Evolutionary conservation across 1,140 invertebrate genomes (phyloP), one percentile per base, ranked within the genome.

Genomic region (Diprion similis): DNA sequence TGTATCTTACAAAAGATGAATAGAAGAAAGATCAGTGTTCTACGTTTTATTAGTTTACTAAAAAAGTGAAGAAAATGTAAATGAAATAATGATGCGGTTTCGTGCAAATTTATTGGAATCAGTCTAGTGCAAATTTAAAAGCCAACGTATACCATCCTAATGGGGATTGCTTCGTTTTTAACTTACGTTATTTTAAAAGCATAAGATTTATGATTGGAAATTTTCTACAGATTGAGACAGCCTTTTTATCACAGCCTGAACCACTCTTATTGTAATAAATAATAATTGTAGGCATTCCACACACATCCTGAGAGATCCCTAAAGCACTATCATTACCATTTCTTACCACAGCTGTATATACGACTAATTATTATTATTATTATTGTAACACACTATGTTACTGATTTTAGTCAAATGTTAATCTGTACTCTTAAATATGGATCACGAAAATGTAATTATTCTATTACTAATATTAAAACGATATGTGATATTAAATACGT

Each of bases 341-440:
- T 59, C 9, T 59, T 59, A 59, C 51, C 51, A 59, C 51, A 81
- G 83, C 82, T 87, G 84, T 85, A 86, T 84, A 86, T 86, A 87
- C 75, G 79, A 79, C 74, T 85, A 82, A 84, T 80, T 75, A 80
- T 84, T 80, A 82, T 78, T 74, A 80, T 84, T 71, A 59, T 59
- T 59, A 59, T 59, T n/a, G n/a, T n/a, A n/a, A n/a, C 73, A 73
- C 68, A 76, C 71, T 75, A 65, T 75, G 74, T 72, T 71, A 69
- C 70, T 74, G 68, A 71, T 69, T 71, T 72, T 77, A 77, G 73
- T 68, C 68, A 73, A 73, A 46, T 73, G 71, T 75, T 75, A 73
- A 77, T 19, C 71, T 73, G 71, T 77, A 75, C 71, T 73, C 76
- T 70, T 75, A 74, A 37, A 77, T 77, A 59, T 15, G 66, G 75